phyloP scores from a whole-genome alignment of 1,140 invertebrate species.

The Zaprionus kolodkinae region DNA sequence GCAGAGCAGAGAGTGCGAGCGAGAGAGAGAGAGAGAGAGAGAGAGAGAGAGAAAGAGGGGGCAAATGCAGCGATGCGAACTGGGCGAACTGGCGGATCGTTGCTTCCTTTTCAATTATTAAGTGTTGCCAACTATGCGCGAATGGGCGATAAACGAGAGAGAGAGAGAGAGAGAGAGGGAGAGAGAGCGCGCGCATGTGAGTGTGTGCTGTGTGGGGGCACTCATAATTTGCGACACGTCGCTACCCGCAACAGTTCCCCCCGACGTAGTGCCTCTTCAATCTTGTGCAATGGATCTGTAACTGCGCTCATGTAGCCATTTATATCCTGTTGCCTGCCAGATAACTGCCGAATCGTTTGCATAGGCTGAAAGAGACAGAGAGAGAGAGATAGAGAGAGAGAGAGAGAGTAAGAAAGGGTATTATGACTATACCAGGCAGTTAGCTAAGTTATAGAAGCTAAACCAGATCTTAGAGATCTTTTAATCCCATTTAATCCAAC shows the following conservation, averaged over 20 bases:
- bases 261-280: slow-evolving; percentile 57
- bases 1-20: not conserved
- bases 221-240: slow-evolving; percentile 74
- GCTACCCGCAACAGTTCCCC: slow-evolving; percentile 4
- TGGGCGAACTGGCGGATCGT: slow-evolving; percentile 63
- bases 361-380: not conserved
- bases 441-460: not conserved
- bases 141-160: slow-evolving; percentile 77
- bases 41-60: not conserved
- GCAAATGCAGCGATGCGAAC: slow-evolving; percentile 41
- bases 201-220: slow-evolving; percentile 47
- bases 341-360: slow-evolving; percentile 52
- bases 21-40: too few relatives aligned
- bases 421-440: not conserved
- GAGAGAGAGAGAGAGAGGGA: slow-evolving; percentile 55
- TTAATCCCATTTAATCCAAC: too few relatives aligned
- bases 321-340: slow-evolving; percentile 65
- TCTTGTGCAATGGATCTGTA: slow-evolving; percentile 69
- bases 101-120: slow-evolving; percentile 82
- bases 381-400: not conserved
- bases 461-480: too few relatives aligned
- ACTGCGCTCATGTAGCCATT: slow-evolving; percentile 70
- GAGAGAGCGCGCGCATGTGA: slow-evolving; percentile 18
- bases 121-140: slow-evolving; percentile 70
- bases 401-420: not conserved